Evolutionary conservation across 1,140 invertebrate species (phyloP).

Genomic region (Drosophila sp.): DNA sequence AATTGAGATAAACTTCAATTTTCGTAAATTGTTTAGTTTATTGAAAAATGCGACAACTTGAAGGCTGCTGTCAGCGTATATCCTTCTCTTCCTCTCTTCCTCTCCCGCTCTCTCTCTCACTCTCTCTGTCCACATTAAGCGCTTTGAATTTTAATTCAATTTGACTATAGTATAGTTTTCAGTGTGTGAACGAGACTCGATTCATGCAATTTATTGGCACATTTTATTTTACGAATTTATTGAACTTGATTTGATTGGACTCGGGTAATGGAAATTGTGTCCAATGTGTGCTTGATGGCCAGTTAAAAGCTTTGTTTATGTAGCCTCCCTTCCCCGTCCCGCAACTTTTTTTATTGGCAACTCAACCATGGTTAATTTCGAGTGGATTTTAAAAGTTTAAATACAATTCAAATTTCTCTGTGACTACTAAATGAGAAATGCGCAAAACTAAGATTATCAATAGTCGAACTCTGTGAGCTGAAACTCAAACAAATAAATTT

Average conservation of each 20-base stretch:
- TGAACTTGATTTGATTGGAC: conserved; percentile 63
- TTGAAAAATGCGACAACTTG: conserved; percentile 82
- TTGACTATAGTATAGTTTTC: conserved; percentile 73
- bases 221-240: conserved; percentile 81
- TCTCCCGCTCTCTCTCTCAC: not conserved
- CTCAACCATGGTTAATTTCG: conserved; percentile 26
- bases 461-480: not conserved
- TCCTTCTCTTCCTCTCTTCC: not conserved
- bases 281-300: conserved; percentile 42
- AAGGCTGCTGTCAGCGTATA: conserved; percentile 54
- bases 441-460: not conserved
- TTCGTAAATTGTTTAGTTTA: conserved; percentile 84
- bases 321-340: not conserved
- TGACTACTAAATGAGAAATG: not conserved
- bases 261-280: conserved; percentile 52
- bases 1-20: conserved; percentile 84
- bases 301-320: conserved; percentile 54
- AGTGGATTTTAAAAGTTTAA: conserved; percentile 30
- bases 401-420: conserved; percentile 3
- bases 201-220: conserved; percentile 68
- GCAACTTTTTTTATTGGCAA: conserved; percentile 8
- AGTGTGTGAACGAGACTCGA: conserved; percentile 46
- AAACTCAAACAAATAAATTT: no score
- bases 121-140: conserved; percentile 50
- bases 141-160: conserved; percentile 83